Base-by-base conservation (phyloP, 2,113 vertebrate genomes). In the Heterotis niloticus region DNA sequence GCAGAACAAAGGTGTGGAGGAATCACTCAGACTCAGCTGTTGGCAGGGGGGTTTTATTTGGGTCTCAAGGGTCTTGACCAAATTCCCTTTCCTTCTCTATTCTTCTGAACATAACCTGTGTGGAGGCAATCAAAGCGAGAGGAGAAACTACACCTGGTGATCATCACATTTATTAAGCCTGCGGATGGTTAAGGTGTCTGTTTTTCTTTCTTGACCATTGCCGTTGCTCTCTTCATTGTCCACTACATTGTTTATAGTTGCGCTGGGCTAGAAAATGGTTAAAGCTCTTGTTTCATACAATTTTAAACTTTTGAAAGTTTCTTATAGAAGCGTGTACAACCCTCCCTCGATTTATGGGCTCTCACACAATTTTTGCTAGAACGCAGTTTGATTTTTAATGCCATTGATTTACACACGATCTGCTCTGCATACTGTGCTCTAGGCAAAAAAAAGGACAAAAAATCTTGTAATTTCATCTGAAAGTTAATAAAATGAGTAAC, bases 1-100 rank as follows among this genome's bases (percentile, higher is more conserved):
- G 26, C 11, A 29, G 76, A 59, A 57, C 1, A 74, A 64, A 77
- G 65, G 28, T 67, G 24, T 24, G n/a, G 12, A 20, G 52, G 54
- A 59, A 57, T 80, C 72, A 80, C 76, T 20, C 59, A n/a, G 23
- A n/a, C 23, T 64, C 83, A 85, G 20, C 10, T 86, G 4, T 4
- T 51, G 81, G 20, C 10, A 85, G n/a, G 0, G 13, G 66, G 13
- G 83, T 84, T n/a, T 87, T 86, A 87, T 84, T 89, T 87, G 68
- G 17, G 69, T 88, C 67, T 86, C 68, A 73, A 81, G 29, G 68
- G 75, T 12, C 82, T 84, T 5, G 64, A 84, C 79, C 76, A 87
- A 89, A 87, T 74, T 52, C 11, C 83, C 5, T 20, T n/a, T 83
- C 57, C 10, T 76, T 80, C 68, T 81, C 57, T 72, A 52, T 18